Evolutionary conservation across 2,888 invertebrate species (phyloP), one percentile per base, ranked within the genome.

Genomic region (Chrysomela aeneicollis): DNA sequence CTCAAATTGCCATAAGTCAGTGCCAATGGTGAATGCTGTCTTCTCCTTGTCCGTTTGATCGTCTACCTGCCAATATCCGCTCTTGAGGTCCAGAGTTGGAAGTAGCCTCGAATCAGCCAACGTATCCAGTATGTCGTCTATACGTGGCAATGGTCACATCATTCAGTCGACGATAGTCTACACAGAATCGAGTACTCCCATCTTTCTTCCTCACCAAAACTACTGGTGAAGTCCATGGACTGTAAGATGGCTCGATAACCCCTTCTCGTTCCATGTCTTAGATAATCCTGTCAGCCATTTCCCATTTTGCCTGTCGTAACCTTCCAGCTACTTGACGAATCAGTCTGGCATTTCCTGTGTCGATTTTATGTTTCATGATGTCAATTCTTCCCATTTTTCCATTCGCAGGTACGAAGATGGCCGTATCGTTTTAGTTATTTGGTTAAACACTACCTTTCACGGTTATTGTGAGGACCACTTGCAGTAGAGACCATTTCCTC

Each of bases 1-100:
- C 0, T 62, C 68, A 52, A 75, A 74, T 21, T 76, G 70, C 62
- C 69, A 75, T 8, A 75, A 21, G 8, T 69, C 73, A 15, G 59
- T 58, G 0, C 67, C 70, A 1, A 65, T 58, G n/a, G 69, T 58
- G 46, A 74, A 75, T n/a, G 73, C 73, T 6, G 73, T 74, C 52
- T 74, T 72, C 51, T 73, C 68, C 59, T 63, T 64, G 26, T 74
- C 72, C 0, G 55, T 32, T 2, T 57, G 18, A n/a, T 64, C 9
- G 19, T 53, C 64, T 17, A 71, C 71, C 51, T 68, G 71, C 66
- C 67, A 70, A 54, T 70, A 70, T 9, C 65, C 70, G 54, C 66
- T 70, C 42, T 69, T 66, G 42, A 71, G 42, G 30, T 66, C 63
- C 22, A 71, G 21, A 10, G 67, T 67, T 1, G 59, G 35, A 22